A percentile compares a stretch with the other conserved stretches of the same genome.
Evolutionary conservation across 2,888 invertebrate genomes (phyloP).

Genomic region (Miltochrista miniata): DNA sequence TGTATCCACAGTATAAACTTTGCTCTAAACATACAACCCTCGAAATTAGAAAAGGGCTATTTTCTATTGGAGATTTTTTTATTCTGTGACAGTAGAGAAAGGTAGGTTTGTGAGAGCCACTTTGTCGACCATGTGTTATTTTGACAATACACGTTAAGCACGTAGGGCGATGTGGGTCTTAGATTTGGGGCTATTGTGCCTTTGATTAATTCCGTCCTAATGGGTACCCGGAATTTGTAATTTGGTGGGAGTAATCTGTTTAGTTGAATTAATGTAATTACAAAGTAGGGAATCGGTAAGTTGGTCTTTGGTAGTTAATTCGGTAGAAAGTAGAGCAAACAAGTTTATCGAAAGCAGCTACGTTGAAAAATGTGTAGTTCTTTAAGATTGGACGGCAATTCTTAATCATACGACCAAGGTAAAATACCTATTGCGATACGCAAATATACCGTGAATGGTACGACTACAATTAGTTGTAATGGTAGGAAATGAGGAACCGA

Average conservation of each 20-base stretch:
- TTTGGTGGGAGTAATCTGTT: slow-evolving; percentile 53
- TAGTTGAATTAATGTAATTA: slow-evolving; percentile 43
- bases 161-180: slow-evolving; percentile 47
- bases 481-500: no score
- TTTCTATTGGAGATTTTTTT: slow-evolving; percentile 1
- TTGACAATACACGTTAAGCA: slow-evolving; percentile 71
- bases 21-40: neutral
- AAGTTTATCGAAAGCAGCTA: slow-evolving; percentile 6
- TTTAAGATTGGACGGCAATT: no score
- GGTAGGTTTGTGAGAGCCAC: slow-evolving; percentile 24
- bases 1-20: slow-evolving; percentile 32
- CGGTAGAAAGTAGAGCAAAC: slow-evolving; percentile 21
- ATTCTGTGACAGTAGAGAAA: slow-evolving; percentile 14
- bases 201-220: slow-evolving; percentile 71
- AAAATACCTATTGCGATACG: no score
- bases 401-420: no score
- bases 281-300: slow-evolving; percentile 18
- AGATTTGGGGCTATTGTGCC: slow-evolving; percentile 63
- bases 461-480: no score
- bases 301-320: neutral
- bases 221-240: slow-evolving; percentile 63
- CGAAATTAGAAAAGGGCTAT: neutral
- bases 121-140: slow-evolving; percentile 58
- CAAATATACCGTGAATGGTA: no score
- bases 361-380: no score